Percentiles rank a stretch among this genome's conserved stretches.
These are phyloP conservation scores for Luehdorfia chinensis DNA, from an alignment of 1,140 invertebrate genomes.

Conservation along the genomic window DNA sequence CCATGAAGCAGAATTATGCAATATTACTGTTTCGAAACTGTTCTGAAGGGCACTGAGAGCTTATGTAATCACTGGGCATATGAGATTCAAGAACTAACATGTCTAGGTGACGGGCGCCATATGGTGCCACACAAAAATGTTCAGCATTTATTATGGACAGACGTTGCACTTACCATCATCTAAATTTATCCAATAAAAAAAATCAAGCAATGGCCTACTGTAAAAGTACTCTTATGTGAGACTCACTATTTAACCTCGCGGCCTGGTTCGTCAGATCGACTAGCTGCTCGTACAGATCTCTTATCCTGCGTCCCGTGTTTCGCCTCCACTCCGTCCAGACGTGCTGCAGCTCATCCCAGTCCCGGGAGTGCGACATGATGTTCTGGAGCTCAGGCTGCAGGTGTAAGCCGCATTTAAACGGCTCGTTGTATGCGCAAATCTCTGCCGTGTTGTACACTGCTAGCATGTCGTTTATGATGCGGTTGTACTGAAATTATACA, in stretches of 20 bases:
- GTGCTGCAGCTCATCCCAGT: constrained; percentile 91
- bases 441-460: constrained; percentile 92
- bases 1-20: too few species aligned
- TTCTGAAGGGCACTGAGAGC: too few species aligned
- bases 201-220: too few species aligned
- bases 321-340: constrained; percentile 93
- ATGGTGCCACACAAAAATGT: too few species aligned
- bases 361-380: constrained; percentile 84
- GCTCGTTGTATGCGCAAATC: constrained; percentile 90
- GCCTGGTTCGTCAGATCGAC: constrained; percentile 92
- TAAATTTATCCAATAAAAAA: too few species aligned
- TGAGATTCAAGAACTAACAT: too few species aligned
- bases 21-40: too few species aligned
- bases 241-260: constrained; percentile 90
- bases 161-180: too few species aligned
- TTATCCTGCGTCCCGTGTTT: constrained; percentile 86
- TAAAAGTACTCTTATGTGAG: too few species aligned
- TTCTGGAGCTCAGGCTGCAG: constrained; percentile 87
- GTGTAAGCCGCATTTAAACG: constrained; percentile 86
- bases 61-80: too few species aligned
- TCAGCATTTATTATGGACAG: too few species aligned
- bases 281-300: constrained; percentile 89
- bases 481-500: constrained; percentile 88
- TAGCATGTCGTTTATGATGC: constrained; percentile 91
- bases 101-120: too few species aligned